Conservation (phyloP, 2,113 vertebrate genomes). For the Cyrtonyx montezumae region DNA sequence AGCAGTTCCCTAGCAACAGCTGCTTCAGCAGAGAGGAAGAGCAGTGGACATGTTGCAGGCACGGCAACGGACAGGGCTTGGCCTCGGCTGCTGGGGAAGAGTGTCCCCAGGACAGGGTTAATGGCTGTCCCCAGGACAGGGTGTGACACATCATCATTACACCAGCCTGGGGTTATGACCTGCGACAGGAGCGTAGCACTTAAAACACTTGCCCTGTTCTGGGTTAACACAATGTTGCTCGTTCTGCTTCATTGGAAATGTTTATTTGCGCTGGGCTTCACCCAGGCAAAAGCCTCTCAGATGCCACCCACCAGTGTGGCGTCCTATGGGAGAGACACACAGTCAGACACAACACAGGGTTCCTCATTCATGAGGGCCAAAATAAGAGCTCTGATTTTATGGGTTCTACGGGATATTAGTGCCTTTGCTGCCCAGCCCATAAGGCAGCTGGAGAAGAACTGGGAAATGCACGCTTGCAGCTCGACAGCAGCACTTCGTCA, state of each 20-base stretch:
- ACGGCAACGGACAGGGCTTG: background rate
- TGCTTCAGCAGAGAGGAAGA: conserved; percentile 26
- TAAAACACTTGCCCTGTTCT: background rate
- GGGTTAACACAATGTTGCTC: background rate
- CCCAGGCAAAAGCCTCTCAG: background rate
- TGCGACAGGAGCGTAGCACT: background rate
- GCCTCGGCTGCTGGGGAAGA: background rate
- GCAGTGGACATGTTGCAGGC: conserved; percentile 19
- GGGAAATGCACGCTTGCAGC: background rate
- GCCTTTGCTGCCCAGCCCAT: background rate
- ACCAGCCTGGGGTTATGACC: accelerated
- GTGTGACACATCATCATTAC: accelerated
- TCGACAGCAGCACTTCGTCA: background rate
- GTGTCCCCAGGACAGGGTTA: background rate
- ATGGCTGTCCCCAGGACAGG: background rate
- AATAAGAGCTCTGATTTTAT: background rate
- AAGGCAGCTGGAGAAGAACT: background rate
- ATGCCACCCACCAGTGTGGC: background rate
- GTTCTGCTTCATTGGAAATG: background rate
- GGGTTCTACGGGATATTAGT: background rate
- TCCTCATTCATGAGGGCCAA: background rate
- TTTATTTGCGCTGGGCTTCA: accelerated
- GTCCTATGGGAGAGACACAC: background rate
- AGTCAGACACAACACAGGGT: background rate
- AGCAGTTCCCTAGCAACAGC: conserved; percentile 69